Evolutionary conservation across 2,797 vertebrate species (phyloP).

Genomic region (Rhabdophis nuchalis): DNA sequence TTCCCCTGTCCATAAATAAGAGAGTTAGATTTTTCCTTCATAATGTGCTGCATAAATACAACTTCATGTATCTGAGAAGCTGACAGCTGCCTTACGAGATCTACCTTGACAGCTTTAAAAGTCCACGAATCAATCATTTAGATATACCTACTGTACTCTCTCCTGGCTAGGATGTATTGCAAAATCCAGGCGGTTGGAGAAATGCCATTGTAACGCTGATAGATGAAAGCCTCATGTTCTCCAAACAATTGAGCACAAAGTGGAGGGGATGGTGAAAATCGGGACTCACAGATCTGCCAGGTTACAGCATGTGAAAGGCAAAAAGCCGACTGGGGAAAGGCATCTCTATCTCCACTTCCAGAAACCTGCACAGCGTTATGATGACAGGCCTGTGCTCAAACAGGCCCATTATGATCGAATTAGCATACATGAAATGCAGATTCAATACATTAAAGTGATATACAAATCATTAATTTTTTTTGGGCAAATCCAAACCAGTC

Average conservation of each 20-base stretch:
- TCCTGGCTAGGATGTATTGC: slow-evolving; percentile 63
- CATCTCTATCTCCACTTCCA: slow-evolving; percentile 67
- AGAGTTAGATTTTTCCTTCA: slow-evolving; percentile 51
- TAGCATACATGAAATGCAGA: slow-evolving; percentile 83
- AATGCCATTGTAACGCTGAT: slow-evolving; percentile 73
- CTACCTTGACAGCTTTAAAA: slow-evolving; percentile 71
- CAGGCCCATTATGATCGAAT: slow-evolving; percentile 78
- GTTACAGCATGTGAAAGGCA: slow-evolving; percentile 62
- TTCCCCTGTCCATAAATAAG: slow-evolving; percentile 71
- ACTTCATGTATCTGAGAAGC: slow-evolving; percentile 69
- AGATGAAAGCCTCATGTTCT: slow-evolving; percentile 73
- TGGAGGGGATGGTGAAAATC: slow-evolving; percentile 31
- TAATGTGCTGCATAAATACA: slow-evolving; percentile 71
- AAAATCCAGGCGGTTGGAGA: slow-evolving; percentile 74
- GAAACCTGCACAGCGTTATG: slow-evolving; percentile 67
- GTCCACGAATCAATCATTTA: slow-evolving; percentile 72
- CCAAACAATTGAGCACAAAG: slow-evolving; percentile 67
- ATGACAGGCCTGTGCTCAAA: slow-evolving; percentile 79
- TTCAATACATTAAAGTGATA: slow-evolving; percentile 79
- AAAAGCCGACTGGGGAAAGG: slow-evolving; percentile 61
- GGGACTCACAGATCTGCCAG: slow-evolving; percentile 69
- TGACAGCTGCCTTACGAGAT: slow-evolving; percentile 73
- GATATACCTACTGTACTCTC: slow-evolving; percentile 54
- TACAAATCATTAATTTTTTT: slow-evolving; percentile 81
- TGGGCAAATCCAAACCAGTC: slow-evolving; percentile 78